A percentile compares a stretch with the other conserved stretches of the same genome.
Conservation (phyloP, 2,888 invertebrate genomes). For the Parthenolecanium corni region DNA sequence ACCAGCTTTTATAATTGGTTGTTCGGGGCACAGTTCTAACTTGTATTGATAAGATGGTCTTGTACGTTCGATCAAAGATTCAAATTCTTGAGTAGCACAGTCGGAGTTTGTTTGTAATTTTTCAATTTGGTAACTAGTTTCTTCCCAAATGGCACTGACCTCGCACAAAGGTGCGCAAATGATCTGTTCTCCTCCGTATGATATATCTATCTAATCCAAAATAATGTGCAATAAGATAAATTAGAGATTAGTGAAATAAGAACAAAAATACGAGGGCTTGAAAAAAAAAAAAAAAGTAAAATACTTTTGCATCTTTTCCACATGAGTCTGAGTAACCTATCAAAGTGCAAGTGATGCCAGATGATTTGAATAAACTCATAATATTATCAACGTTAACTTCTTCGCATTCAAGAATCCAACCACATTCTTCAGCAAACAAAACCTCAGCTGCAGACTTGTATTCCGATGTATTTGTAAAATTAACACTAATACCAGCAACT, state of each 20-base stretch:
- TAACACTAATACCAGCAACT: conserved; percentile 59
- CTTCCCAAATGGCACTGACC: conserved; percentile 67
- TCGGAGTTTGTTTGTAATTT: conserved; percentile 65
- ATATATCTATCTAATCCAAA: conserved; percentile 26
- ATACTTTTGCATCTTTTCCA: conserved; percentile 55
- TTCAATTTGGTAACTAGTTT: conserved; percentile 85
- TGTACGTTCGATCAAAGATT: conserved; percentile 52
- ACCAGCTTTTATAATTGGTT: too few relatives aligned
- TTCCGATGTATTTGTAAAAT: conserved; percentile 42
- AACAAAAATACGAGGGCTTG: too few relatives aligned
- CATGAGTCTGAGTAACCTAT: conserved; percentile 56
- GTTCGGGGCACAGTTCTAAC: too few relatives aligned
- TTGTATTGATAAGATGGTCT: conserved; percentile 52
- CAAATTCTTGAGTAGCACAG: conserved; percentile 70
- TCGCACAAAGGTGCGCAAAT: conserved; percentile 17
- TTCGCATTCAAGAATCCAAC: conserved; percentile 68
- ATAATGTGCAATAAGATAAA: neutral
- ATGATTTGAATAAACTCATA: conserved; percentile 45
- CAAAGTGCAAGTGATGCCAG: conserved; percentile 50
- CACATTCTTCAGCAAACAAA: conserved; percentile 75
- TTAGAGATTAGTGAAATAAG: conserved; percentile 5
- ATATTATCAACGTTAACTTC: conserved; percentile 47
- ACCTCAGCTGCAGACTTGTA: conserved; percentile 41
- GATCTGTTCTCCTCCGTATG: conserved; percentile 4
- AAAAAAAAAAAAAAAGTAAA: too few relatives aligned